These are phyloP conservation scores for Podiceps cristatus DNA, from an alignment of 2,113 vertebrate genomes.

Conservation along the genomic window DNA sequence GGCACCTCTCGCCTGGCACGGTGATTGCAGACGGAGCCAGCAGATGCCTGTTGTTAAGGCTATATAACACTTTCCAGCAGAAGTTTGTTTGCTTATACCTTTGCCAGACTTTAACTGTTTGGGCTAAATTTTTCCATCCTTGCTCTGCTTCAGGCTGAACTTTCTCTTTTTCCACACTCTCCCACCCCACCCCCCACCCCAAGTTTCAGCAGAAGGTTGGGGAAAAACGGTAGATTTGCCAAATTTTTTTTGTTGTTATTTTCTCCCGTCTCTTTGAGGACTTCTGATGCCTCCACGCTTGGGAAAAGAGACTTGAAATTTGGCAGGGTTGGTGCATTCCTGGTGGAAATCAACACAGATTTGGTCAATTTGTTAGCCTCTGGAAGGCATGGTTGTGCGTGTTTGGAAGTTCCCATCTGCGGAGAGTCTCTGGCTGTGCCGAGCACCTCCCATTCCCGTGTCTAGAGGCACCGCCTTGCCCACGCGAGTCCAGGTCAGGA, in stretches of 20 bases:
- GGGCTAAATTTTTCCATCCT: neutral
- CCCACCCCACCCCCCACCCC: no score
- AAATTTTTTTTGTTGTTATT: neutral
- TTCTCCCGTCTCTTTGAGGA: neutral
- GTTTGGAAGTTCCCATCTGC: neutral
- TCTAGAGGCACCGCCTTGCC: neutral
- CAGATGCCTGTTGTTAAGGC: neutral
- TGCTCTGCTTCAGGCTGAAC: neutral
- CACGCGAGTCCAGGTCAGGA: neutral
- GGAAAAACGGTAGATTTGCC: neutral
- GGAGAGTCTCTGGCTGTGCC: neutral
- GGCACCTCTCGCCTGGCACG: neutral
- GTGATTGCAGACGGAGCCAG: neutral
- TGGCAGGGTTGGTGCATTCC: constrained; percentile 41
- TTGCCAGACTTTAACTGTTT: constrained; percentile 20
- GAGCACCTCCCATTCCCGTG: neutral
- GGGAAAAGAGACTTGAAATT: constrained; percentile 27
- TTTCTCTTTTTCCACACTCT: neutral
- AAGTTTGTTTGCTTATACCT: constrained; percentile 5
- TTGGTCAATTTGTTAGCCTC: neutral
- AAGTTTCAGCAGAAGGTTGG: neutral
- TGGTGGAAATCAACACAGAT: neutral
- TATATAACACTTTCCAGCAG: neutral
- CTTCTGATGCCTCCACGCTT: constrained; percentile 25
- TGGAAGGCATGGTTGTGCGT: neutral